These are phyloP conservation scores for Leptarthrus brevirostris DNA, from an alignment of 2,888 invertebrate species.

Conservation along the genomic window DNA sequence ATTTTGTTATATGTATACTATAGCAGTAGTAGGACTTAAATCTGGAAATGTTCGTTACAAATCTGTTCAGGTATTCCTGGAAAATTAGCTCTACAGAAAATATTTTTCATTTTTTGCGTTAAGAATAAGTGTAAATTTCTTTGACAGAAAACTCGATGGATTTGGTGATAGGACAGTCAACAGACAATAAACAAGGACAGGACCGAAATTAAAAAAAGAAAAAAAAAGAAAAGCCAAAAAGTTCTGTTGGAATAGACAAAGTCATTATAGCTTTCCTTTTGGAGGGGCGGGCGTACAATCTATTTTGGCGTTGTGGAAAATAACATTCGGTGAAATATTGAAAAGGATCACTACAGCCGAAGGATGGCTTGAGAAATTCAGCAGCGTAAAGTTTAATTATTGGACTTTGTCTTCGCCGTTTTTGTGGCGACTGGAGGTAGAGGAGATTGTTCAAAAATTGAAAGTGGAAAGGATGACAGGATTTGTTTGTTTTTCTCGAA, in stretches of 20 bases:
- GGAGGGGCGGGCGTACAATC: no score
- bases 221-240: constrained; percentile 12
- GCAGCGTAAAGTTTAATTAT: constrained; percentile 50
- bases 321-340: constrained; percentile 38
- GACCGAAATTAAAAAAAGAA: constrained; percentile 20
- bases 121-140: no score
- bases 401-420: constrained; percentile 47
- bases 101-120: no score
- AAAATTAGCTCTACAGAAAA: no score
- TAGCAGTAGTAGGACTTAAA: no score
- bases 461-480: constrained; percentile 49
- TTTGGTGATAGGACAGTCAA: constrained; percentile 3
- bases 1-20: no score
- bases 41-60: no score
- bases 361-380: constrained; percentile 27
- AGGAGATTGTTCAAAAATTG: constrained; percentile 45
- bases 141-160: no score
- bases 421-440: background rate
- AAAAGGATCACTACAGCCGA: constrained; percentile 9
- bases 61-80: no score
- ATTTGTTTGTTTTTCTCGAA: constrained; percentile 50
- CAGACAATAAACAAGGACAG: background rate
- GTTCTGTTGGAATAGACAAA: constrained; percentile 8
- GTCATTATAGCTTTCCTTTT: constrained; percentile 21
- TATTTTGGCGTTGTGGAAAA: constrained; percentile 25